These are phyloP conservation scores for Dexiosoma caninum DNA, from an alignment of 2,888 invertebrate species.

Conservation along the genomic window DNA sequence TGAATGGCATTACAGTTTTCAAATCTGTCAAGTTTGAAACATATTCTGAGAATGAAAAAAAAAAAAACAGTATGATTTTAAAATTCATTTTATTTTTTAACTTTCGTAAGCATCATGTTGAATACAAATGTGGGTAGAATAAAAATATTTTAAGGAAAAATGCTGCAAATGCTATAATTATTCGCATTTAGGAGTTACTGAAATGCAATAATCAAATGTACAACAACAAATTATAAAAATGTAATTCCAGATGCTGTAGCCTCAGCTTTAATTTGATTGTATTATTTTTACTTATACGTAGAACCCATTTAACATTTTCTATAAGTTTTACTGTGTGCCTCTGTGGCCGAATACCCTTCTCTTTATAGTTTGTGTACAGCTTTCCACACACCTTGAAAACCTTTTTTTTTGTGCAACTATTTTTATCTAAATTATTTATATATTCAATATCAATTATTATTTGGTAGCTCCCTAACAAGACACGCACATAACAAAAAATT, in stretches of 20 bases:
- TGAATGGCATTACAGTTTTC: conserved; percentile 8
- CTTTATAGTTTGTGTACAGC: background rate
- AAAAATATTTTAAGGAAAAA: background rate
- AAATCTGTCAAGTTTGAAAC: background rate
- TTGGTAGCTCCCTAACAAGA: conserved; percentile 39
- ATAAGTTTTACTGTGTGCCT: background rate
- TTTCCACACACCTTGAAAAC: conserved; percentile 20
- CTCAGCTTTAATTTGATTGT: background rate
- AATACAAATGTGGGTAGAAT: conserved; percentile 14
- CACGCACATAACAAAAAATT: conserved; percentile 36
- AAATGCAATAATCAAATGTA: background rate
- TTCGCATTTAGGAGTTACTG: background rate
- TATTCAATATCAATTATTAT: conserved; percentile 27
- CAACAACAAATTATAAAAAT: background rate
- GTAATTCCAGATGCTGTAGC: background rate
- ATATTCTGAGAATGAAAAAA: background rate
- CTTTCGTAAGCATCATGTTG: background rate
- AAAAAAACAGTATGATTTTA: background rate
- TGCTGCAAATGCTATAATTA: background rate
- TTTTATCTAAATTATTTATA: background rate
- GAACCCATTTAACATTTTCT: too few species aligned
- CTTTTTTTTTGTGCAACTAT: background rate
- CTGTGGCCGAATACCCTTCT: background rate
- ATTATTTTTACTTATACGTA: background rate
- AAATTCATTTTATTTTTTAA: conserved; percentile 3